Conservation (phyloP, 2,113 vertebrate species). For the Oncorhynchus keta region DNA sequence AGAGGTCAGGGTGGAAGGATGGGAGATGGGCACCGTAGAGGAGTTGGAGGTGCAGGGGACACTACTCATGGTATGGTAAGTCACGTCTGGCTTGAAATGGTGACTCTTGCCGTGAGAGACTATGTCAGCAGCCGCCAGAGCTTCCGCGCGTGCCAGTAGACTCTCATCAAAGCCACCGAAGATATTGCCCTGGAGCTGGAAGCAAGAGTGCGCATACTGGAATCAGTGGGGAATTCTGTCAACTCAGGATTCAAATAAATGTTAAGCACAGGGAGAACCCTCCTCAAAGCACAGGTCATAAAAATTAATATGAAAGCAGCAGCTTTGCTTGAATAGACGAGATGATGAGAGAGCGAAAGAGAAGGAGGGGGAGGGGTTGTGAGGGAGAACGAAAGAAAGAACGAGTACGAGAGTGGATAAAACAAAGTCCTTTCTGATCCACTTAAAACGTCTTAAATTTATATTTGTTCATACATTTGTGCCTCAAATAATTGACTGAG, state of each 20-base stretch:
- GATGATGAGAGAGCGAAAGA: slow-evolving; percentile 69
- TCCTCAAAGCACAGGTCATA: slow-evolving; percentile 94
- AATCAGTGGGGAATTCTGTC: slow-evolving; percentile 88
- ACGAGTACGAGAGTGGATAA: slow-evolving; percentile 47
- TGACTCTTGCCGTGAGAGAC: slow-evolving; percentile 91
- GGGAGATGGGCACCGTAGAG: slow-evolving; percentile 80
- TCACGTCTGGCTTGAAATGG: slow-evolving; percentile 90
- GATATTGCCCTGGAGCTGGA: slow-evolving; percentile 98
- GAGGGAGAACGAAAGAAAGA: slow-evolving; percentile 20
- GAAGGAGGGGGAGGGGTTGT: slow-evolving; percentile 14
- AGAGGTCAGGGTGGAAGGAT: slow-evolving; percentile 77
- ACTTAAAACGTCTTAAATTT: slow-evolving; percentile 56
- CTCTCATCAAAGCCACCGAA: slow-evolving; percentile 97
- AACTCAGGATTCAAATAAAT: slow-evolving; percentile 90
- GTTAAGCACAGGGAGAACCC: slow-evolving; percentile 80
- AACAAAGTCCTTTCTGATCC: slow-evolving; percentile 72
- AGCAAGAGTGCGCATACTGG: slow-evolving; percentile 82
- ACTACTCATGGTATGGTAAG: slow-evolving; percentile 95
- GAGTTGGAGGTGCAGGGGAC: slow-evolving; percentile 85
- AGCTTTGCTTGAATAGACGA: slow-evolving; percentile 83
- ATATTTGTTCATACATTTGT: slow-evolving; percentile 42
- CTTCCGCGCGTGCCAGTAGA: slow-evolving; percentile 95
- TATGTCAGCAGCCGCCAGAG: slow-evolving; percentile 93
- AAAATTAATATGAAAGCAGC: slow-evolving; percentile 94
- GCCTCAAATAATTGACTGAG: slow-evolving; percentile 58